Conservation (phyloP, 2,888 invertebrate species). For the Chironomus riparius region DNA sequence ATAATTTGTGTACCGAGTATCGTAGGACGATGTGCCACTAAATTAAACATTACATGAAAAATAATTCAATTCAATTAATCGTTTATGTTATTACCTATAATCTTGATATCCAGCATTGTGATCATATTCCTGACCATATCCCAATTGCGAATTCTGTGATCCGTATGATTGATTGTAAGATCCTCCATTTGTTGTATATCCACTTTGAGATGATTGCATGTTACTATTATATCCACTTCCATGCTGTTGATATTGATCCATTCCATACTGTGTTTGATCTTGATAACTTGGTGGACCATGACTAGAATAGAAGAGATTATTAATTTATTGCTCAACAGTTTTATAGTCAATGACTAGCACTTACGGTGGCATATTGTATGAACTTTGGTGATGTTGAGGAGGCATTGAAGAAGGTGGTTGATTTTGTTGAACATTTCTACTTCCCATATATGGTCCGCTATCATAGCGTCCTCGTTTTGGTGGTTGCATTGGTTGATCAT, state of each 20-base stretch:
- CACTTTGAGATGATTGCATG: slow-evolving; percentile 7
- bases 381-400: slow-evolving; percentile 18
- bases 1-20: not conserved
- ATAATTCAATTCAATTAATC: too few relatives aligned
- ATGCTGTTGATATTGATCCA: slow-evolving; percentile 14
- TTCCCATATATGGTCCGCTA: not conserved
- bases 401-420: not conserved
- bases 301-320: not conserved
- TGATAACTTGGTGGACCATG: slow-evolving; percentile 6
- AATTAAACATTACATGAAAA: not conserved
- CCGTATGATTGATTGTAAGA: slow-evolving; percentile 17
- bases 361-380: slow-evolving; percentile 16
- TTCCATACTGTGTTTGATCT: slow-evolving; percentile 13
- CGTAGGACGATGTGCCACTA: slow-evolving; percentile 5
- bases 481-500: not conserved
- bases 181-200: slow-evolving; percentile 1
- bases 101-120: slow-evolving; percentile 12
- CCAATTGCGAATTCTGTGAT: not conserved
- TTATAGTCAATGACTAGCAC: not conserved
- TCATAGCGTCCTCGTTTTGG: slow-evolving; percentile 18
- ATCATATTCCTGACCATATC: slow-evolving; percentile 17
- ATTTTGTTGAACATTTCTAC: slow-evolving; percentile 7
- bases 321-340: not conserved
- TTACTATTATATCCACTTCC: not conserved
- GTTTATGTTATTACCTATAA: not conserved